Base-by-base conservation (phyloP, 30 jellyfish, hydroid and myxozoan genomes). In the Chrysaora quinquecirrha region DNA sequence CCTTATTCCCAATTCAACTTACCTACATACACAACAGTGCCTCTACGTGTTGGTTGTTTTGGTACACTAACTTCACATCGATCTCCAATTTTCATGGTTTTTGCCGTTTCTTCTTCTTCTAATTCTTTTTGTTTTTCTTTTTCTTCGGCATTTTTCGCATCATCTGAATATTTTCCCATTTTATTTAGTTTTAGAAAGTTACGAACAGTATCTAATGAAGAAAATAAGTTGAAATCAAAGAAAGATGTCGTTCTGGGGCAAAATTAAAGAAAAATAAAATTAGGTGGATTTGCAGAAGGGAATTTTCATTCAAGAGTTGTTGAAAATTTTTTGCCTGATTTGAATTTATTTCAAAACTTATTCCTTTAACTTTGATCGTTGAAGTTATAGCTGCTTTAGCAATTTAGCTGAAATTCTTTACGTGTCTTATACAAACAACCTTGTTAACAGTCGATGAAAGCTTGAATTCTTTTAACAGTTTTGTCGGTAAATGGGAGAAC, bases 111-210 rank as follows among this genome's bases (percentile, higher is more conserved):
- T 31, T 88, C 95, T 70, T 94, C 99, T 46, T 72, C 86, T 21
- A 73, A 14, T 88, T 94, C 99, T 76, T 77, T 83, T 58, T 75
- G 88, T 32, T 33, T 62, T 48, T 83, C 96, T 27, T 82, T 32
- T 32, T 80, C 95, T 22, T 85, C 95, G 0, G 97, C 96, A 63
- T 64, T 58, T 49, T 81, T 58, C 7, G 98, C 98, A 27, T 88
- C 96, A 0, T 87, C 99, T 4, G 99, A 94, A 68, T 19, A 94
- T 62, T 83, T 77, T 34, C 99, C 99, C 75, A 94, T 63, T 62
- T 94, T 94, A 56, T 94, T 87, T 61, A 71, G 54, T 65, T 43
- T 82, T 95, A 94, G 69, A 52, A 94, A 94, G 48, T 78, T 82
- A 34, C 99, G 78, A 3, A 94, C 99, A 34, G 98, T 78, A 78